Conservation (phyloP, 2,888 invertebrate genomes). For the Scaptomyza flava region DNA sequence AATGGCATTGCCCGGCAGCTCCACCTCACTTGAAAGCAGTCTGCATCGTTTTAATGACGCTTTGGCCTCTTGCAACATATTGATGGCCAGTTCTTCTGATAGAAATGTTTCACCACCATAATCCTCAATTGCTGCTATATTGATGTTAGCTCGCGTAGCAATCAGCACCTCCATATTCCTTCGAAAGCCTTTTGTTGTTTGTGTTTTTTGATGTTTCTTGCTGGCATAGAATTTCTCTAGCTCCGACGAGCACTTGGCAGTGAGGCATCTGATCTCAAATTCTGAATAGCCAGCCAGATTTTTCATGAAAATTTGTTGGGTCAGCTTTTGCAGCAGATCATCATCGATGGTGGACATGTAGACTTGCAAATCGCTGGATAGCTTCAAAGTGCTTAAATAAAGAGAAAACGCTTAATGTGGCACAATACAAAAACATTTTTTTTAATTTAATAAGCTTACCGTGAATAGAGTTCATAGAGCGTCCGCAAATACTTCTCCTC, state of each 20-base stretch:
- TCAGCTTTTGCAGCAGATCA: constrained; percentile 90
- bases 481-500: constrained; percentile 95
- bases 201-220: constrained; percentile 97
- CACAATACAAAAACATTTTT: too few species aligned
- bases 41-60: constrained; percentile 95
- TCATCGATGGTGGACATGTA: constrained; percentile 93
- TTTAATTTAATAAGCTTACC: constrained; percentile 85
- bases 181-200: constrained; percentile 95
- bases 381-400: constrained; percentile 88
- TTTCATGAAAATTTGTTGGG: constrained; percentile 91
- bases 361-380: constrained; percentile 89
- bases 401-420: too few species aligned
- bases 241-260: constrained; percentile 90
- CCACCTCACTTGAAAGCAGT: constrained; percentile 91
- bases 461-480: constrained; percentile 94
- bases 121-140: constrained; percentile 97
- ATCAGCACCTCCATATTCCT: constrained; percentile 97
- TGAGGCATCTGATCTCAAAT: constrained; percentile 91
- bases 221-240: constrained; percentile 95
- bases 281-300: constrained; percentile 92
- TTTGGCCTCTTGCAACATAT: constrained; percentile 94
- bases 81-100: constrained; percentile 96
- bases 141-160: constrained; percentile 95
- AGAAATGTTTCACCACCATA: constrained; percentile 98
- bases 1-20: constrained; percentile 90